Evolutionary conservation across 2,113 vertebrate genomes (phyloP), one percentile per base, ranked within the genome.

Genomic region (Perca fluviatilis): DNA sequence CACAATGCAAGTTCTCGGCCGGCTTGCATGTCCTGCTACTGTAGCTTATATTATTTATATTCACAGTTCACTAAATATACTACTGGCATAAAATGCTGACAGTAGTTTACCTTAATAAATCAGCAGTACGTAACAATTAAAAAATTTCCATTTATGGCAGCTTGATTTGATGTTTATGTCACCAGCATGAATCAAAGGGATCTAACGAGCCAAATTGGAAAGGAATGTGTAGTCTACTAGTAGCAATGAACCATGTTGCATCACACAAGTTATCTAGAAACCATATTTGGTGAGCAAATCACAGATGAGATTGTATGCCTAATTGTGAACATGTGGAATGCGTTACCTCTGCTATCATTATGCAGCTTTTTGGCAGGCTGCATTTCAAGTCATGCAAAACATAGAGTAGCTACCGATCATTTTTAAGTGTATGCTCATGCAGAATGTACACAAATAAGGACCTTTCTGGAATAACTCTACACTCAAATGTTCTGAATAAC

Each of bases 311-410:
- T 67, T 74, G 68, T 81, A 54, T n/a, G 63, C 49, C 65, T 91
- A 87, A 92, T 91, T 85, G 82, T 76, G 78, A 86, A 81, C 86
- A 90, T 86, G 83, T 84, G 88, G 87, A 80, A 80, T 73, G 57
- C 49, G 88, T 93, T 91, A 82, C 47, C 72, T 70, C 72, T 53
- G 60, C 72, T 72, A 36, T 86, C 46, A 33, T 88, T 77, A 77
- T 53, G 56, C 27, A 74, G 67, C 49, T 61, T 87, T 33, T 86
- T 78, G 51, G 82, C 66, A 25, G 13, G 54, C 49, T 60, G 49
- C 7, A 67, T 43, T 74, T 84, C 68, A 75, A 43, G 57, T 79
- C 74, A 66, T 49, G 78, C 58, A 57, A 74, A 82, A 64, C 60
- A 49, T 21, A 18, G 30, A 14, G 79, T 36, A 33, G 61, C 18